phyloP scores from a whole-genome alignment of 2,797 vertebrate genomes.

The Chelonia mydas region DNA sequence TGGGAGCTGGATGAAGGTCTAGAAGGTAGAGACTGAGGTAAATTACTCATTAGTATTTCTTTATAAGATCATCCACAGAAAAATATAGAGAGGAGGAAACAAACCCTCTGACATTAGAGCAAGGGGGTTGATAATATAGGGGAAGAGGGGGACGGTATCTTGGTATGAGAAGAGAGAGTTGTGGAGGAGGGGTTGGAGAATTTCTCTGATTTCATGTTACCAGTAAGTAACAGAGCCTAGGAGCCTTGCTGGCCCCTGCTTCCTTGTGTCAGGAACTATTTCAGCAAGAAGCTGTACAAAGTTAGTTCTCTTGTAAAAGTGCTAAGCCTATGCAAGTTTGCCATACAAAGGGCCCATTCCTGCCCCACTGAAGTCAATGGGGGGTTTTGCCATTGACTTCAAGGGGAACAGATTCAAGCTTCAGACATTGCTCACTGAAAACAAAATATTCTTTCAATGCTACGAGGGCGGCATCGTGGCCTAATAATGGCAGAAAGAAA shows the following conservation, averaged over 20 bases:
- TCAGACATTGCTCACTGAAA: neutral
- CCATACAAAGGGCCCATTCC: neutral
- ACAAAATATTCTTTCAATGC: neutral
- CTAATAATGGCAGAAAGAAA: neutral
- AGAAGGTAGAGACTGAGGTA: neutral
- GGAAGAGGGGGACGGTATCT: neutral
- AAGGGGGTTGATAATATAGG: neutral
- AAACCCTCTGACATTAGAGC: neutral
- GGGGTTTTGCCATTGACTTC: neutral
- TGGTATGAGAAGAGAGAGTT: neutral
- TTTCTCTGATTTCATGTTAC: neutral
- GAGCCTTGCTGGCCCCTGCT: neutral
- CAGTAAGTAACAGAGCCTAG: neutral
- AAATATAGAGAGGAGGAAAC: neutral
- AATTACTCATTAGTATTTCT: neutral
- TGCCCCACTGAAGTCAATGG: neutral
- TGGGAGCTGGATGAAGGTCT: neutral
- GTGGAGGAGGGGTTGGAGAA: neutral
- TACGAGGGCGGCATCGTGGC: neutral
- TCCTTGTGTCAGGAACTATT: neutral
- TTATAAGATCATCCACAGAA: neutral
- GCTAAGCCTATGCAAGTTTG: neutral
- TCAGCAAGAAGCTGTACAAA: neutral
- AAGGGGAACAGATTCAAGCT: neutral
- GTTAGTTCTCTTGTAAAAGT: neutral